These are phyloP conservation scores for Struthidea cinerea DNA, from an alignment of 2,113 vertebrate species.

Conservation along the genomic window DNA sequence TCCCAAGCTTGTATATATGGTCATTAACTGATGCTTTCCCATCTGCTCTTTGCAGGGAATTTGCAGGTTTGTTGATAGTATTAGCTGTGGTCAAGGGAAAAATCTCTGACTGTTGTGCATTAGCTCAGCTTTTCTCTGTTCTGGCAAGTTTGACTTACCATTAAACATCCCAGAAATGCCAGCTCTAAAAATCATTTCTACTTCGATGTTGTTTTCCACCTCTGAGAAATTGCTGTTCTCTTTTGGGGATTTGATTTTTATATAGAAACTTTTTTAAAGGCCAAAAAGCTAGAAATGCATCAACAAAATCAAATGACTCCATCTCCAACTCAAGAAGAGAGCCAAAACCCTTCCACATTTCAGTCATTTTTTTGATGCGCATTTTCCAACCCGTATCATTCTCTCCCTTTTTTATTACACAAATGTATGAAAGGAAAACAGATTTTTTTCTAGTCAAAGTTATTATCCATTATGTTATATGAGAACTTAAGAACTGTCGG, in stretches of 20 bases:
- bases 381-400: background rate
- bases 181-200: slow-evolving; percentile 40
- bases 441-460: background rate
- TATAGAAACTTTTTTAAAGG: slow-evolving; percentile 51
- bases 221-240: slow-evolving; percentile 28
- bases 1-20: background rate
- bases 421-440: background rate
- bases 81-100: slow-evolving; percentile 16
- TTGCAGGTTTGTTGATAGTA: background rate
- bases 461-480: background rate
- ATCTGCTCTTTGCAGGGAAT: background rate
- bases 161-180: slow-evolving; percentile 45
- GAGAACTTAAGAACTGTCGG: background rate
- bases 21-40: background rate
- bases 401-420: background rate
- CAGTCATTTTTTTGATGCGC: background rate
- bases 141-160: slow-evolving; percentile 41
- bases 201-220: slow-evolving; percentile 43
- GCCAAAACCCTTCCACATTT: background rate
- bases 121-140: slow-evolving; percentile 33
- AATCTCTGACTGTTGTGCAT: background rate
- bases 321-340: background rate
- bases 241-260: slow-evolving; percentile 48
- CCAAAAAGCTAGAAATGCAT: slow-evolving; percentile 25
- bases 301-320: slow-evolving; percentile 1